These are phyloP conservation scores for Agraylea sexmaculata DNA, from an alignment of 1,140 invertebrate genomes.

Conservation along the genomic window DNA sequence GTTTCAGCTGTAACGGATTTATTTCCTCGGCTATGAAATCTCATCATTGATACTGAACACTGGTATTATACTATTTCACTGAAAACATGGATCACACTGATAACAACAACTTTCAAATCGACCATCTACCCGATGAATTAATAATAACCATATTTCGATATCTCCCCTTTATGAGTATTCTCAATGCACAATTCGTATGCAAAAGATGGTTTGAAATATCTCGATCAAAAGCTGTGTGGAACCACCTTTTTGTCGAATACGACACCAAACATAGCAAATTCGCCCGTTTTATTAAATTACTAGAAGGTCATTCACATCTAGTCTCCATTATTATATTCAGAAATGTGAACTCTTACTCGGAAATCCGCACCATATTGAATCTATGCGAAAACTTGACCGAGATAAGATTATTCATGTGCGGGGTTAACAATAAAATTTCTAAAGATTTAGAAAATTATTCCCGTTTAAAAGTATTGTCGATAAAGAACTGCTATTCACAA, in stretches of 20 bases:
- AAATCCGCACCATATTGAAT: no score
- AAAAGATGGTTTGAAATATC: slow-evolving; percentile 28
- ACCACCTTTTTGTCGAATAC: slow-evolving; percentile 26
- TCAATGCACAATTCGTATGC: slow-evolving; percentile 29
- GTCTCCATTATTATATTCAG: slow-evolving; percentile 12
- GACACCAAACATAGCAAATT: slow-evolving; percentile 23
- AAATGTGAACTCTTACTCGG: no score
- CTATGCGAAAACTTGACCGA: no score
- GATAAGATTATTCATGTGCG: slow-evolving; percentile 1
- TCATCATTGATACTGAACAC: neutral
- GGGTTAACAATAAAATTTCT: neutral
- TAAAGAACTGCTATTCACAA: slow-evolving; percentile 4
- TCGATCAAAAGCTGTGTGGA: slow-evolving; percentile 29
- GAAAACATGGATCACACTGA: neutral
- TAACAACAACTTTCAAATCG: slow-evolving; percentile 20
- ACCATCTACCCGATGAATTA: slow-evolving; percentile 33
- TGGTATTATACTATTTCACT: neutral
- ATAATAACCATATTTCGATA: slow-evolving; percentile 31
- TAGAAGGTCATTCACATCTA: slow-evolving; percentile 1
- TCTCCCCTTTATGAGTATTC: slow-evolving; percentile 27
- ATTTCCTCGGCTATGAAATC: neutral
- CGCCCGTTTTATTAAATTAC: slow-evolving; percentile 1
- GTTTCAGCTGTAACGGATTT: neutral
- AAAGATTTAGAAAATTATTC: slow-evolving; percentile 1
- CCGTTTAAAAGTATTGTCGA: neutral